Evolutionary conservation across 1,140 invertebrate species (phyloP), one percentile per base, ranked within the genome.

Genomic region (Polyergus mexicanus): DNA sequence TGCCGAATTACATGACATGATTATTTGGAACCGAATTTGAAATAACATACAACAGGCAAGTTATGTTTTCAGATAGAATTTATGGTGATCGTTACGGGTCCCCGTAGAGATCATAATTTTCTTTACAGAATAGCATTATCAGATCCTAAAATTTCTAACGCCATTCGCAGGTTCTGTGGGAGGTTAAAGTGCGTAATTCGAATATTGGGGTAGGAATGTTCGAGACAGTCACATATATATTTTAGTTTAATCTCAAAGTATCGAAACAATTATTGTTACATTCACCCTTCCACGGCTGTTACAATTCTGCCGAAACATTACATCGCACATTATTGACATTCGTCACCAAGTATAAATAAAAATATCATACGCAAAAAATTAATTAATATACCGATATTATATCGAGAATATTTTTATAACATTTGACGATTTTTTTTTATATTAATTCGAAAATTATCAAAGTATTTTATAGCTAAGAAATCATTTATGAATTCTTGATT

Each of bases 201-300:
- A 25, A 41, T 13, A 68, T 16, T 28, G n/a, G 35, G 8, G 35
- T 16, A 69, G n/a, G 5, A 25, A n/a, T 41, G 77, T 13, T 41
- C 16, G 44, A 71, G 66, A 58, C 35, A 71, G 35, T 71, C 66
- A 60, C 25, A 81, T 72, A 60, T 72, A 60, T 71, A 81, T 72
- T 69, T 60, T 25, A 81, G 25, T 72, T 81, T 81, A 81, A 72
- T 81, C 25, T 81, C 54, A 11, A 38, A 19, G 25, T 44, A 72
- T 60, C n/a, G 35, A 60, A 60, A 81, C 44, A 81, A 72, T 81
- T 72, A 81, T 71, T 38, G 25, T 72, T 44, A 51, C 38, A 32
- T 81, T n/a, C 44, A 32, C 13, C 25, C 22, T 41, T 10, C 3
- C 22, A 8, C 19, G 13, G 8, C 6, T 19, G n/a, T 81, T 32